Evolutionary conservation across 2,888 invertebrate genomes (phyloP).

Genomic region (Sylvicola cinctus): DNA sequence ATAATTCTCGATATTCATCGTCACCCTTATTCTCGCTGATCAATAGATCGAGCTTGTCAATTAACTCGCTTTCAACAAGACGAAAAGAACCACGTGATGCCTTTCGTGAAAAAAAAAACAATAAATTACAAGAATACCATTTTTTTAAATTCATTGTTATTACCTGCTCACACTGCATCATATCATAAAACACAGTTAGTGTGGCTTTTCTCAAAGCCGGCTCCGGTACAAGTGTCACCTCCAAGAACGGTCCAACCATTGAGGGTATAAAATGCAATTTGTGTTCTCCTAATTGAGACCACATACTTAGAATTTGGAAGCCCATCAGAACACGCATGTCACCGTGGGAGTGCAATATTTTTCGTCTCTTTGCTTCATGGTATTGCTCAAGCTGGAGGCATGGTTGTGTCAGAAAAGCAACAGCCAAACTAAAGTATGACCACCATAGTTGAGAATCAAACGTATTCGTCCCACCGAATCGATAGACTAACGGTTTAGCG

Average conservation of each 20-base stretch:
- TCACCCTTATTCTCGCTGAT: conserved; percentile 90
- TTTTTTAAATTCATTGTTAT: not conserved
- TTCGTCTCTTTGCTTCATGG: conserved; percentile 56
- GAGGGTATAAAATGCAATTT: conserved; percentile 79
- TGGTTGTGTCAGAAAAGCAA: conserved; percentile 60
- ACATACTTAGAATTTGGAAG: conserved; percentile 73
- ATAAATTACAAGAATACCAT: not conserved
- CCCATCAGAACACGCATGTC: conserved; percentile 89
- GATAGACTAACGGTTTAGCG: conserved; percentile 66
- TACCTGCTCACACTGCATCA: conserved; percentile 79
- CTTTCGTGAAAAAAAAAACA: conserved; percentile 9
- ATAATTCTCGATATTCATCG: conserved; percentile 78
- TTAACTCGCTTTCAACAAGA: conserved; percentile 79
- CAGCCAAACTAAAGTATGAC: conserved; percentile 59
- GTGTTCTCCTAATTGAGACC: conserved; percentile 74
- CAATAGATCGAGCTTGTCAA: conserved; percentile 80
- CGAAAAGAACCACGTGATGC: conserved; percentile 65
- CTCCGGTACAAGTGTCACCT: conserved; percentile 80
- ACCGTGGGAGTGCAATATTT: conserved; percentile 57
- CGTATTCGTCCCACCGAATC: conserved; percentile 52
- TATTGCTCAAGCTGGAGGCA: conserved; percentile 63
- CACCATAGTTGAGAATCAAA: conserved; percentile 64
- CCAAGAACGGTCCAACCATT: conserved; percentile 83
- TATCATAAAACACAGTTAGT: conserved; percentile 78
- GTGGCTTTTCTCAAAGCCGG: conserved; percentile 71